Evolutionary conservation across 1,140 invertebrate genomes (phyloP).

Genomic region (Hyles euphorbiae): DNA sequence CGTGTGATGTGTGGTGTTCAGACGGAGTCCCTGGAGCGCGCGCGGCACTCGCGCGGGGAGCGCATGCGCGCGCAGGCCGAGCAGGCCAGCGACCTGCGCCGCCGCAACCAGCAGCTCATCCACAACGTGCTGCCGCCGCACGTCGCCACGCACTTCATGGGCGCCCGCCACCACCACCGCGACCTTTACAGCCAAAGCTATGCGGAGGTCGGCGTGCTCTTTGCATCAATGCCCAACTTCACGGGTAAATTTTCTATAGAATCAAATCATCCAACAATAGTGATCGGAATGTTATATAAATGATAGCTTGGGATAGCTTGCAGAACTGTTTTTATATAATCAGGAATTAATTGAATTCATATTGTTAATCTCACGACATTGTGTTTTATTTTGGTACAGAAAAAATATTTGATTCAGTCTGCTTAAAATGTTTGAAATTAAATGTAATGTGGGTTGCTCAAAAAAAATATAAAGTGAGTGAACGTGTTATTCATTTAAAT

Average conservation of each 20-base stretch:
- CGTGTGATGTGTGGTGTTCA: conserved; percentile 12
- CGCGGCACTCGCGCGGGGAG: conserved; percentile 67
- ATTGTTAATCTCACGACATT: too few relatives aligned
- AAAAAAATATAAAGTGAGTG: too few relatives aligned
- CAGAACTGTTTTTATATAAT: too few relatives aligned
- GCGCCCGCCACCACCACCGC: conserved; percentile 86
- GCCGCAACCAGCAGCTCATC: conserved; percentile 92
- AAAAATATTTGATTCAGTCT: too few relatives aligned
- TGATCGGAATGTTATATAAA: too few relatives aligned
- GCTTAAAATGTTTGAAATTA: too few relatives aligned
- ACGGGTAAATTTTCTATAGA: conserved; percentile 79
- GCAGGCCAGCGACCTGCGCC: conserved; percentile 88
- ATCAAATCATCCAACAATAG: too few relatives aligned
- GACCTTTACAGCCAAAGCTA: conserved; percentile 96
- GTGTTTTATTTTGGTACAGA: too few relatives aligned
- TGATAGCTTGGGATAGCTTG: too few relatives aligned
- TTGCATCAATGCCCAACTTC: conserved; percentile 97
- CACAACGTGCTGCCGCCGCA: conserved; percentile 92
- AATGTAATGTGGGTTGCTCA: too few relatives aligned
- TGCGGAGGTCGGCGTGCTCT: conserved; percentile 92
- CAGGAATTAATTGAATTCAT: too few relatives aligned
- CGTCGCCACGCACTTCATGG: conserved; percentile 93
- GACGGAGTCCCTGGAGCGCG: conserved; percentile 55
- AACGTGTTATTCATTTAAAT: too few relatives aligned
- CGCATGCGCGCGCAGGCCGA: conserved; percentile 84